phyloP scores from a whole-genome alignment of 1,140 invertebrate species.

The Hyposmocoma kahamanoa region DNA sequence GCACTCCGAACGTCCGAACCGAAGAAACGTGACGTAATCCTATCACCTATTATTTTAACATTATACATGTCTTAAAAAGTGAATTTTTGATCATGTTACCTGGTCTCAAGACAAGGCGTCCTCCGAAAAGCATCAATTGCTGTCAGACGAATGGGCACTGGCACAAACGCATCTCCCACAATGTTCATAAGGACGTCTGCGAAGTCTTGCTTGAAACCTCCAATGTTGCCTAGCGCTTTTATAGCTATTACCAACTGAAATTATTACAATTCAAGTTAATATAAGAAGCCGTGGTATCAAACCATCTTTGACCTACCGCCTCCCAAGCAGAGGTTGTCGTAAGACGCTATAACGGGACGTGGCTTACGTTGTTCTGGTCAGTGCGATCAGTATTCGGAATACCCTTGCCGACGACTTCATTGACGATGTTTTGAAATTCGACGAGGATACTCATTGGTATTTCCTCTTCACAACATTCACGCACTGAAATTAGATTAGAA shows the following conservation, averaged over 20 bases:
- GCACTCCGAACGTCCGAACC: no score
- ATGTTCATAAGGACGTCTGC: conserved; percentile 75
- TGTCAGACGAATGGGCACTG: conserved; percentile 78
- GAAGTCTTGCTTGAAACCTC: conserved; percentile 78
- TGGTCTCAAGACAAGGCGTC: conserved; percentile 75
- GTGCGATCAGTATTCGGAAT: conserved; percentile 27
- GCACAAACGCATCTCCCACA: conserved; percentile 74
- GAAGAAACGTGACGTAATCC: no score
- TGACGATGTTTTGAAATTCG: conserved; percentile 54
- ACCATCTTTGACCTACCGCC: no score
- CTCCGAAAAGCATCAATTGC: conserved; percentile 83
- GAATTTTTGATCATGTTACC: conserved; percentile 44
- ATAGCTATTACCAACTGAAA: conserved; percentile 82
- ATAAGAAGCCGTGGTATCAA: no score
- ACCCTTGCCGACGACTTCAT: conserved; percentile 31
- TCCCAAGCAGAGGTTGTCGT: no score
- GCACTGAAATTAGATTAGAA: no score
- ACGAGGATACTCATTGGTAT: conserved; percentile 40
- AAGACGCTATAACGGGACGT: no score
- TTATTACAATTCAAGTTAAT: no score
- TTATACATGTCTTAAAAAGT: neutral
- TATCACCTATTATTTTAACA: neutral
- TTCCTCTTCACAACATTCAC: conserved; percentile 63
- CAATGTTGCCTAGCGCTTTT: conserved; percentile 92
- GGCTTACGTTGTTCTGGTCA: conserved; percentile 50